Base-by-base conservation (phyloP, 1,140 invertebrate genomes). In the Dreissena polymorpha region DNA sequence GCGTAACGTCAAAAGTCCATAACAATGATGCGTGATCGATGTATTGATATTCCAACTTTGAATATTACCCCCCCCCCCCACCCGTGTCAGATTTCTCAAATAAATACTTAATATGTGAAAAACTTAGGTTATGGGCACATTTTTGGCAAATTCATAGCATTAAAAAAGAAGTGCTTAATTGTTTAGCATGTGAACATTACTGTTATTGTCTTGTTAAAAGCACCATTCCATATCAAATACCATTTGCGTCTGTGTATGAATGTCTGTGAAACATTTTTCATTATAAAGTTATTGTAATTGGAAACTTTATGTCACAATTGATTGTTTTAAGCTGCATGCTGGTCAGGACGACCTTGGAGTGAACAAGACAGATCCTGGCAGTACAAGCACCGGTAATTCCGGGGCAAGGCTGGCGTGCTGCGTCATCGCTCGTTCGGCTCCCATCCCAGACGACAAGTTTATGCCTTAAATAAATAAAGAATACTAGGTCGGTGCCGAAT, bases 361-460 rank as follows among this genome's bases (percentile, higher is more conserved):
- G 51, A 93, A 93, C 0, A 91, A 88, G 3, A 87, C 92, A 68
- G 39, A 39, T 39, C 76, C 86, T 16, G 94, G 91, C 49, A 94
- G 94, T 85, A 70, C 91, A n/a, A 91, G 85, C 70, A 95, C 93
- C 12, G 94, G 94, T 0, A 94, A 94, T 87, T 93, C 94, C 18
- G 94, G 94, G 3, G 78, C 85, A 14, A 83, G 93, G 21, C 63
- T 94, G 1, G 94, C 93, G n/a, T 95, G 94, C 80, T 94, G 94
- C 55, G 88, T 94, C 10, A 39, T 39, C 2, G 39, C 39, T 39
- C 39, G 39, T 39, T 39, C 39, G 3, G 39, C 39, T 39, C 3
- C 39, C 2, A 39, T 39, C 39, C 39, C 39, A 39, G 39, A 39
- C 39, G 39, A 39, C 39, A 39, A 39, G 39, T n/a, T 63, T 63